Base-by-base conservation (phyloP, 2,797 vertebrate species). In the Diplodus puntazzo region DNA sequence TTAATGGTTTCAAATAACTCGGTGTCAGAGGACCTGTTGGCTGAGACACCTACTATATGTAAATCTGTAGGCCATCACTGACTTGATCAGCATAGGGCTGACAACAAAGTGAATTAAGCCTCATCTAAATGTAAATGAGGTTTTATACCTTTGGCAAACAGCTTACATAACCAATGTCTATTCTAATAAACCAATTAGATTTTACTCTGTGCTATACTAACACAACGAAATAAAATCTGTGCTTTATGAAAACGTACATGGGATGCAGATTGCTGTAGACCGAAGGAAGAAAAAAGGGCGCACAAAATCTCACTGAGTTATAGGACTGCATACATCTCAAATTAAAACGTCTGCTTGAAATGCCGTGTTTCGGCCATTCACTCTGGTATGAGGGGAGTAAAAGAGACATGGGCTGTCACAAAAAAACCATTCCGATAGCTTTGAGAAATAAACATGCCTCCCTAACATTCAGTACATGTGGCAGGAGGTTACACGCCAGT, bases 61-160 rank as follows among this genome's bases (percentile, higher is more conserved):
- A 92, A 92, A 93, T 89, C 88, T 89, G 85, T 85, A 60, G 81
- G 66, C 82, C 83, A 94, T 90, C 89, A 91, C 91, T 87, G 85
- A 85, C 84, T 89, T 91, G 87, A 94, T 95, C 91, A 94, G 90
- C 90, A 94, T 75, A 90, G 75, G 82, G 82, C 87, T 93, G 93
- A 93, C 91, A 93, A 92, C 86, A 91, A 94, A 91, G 86, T 92
- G 90, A 94, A 93, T 94, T 94, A 91, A 89, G 90, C 88, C 90
- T 94, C 91, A 95, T 95, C 93, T 96, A 95, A 95, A 95, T 95
- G 95, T 93, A 95, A 95, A 96, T 95, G 62, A 93, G 92, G 75
- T 91, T 92, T 94, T 92, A 92, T 91, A 94, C 89, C 91, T 94
- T 94, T 92, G 90, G 92, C 92, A 94, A 94, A 94, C 91, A 94